Evolutionary conservation across 2,797 vertebrate genomes (phyloP).

Genomic region (Chelidonichthys spinosus): DNA sequence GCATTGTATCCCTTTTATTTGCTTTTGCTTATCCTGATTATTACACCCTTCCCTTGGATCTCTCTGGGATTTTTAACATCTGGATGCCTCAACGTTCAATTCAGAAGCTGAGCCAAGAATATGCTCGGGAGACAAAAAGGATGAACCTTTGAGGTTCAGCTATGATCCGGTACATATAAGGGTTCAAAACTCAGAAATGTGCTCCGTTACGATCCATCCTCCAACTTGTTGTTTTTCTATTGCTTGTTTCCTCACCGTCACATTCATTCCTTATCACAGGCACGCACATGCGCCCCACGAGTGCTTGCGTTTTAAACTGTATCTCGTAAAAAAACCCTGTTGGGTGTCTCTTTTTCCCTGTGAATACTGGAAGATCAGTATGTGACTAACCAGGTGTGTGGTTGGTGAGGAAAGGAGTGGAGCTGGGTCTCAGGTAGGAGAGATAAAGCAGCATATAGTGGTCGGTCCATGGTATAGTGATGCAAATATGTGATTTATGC

Average conservation of each 20-base stretch:
- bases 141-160: conserved; percentile 48
- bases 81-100: conserved; percentile 51
- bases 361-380: conserved; percentile 47
- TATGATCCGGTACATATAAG: conserved; percentile 55
- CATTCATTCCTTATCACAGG: conserved; percentile 59
- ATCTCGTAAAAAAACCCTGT: conserved; percentile 23
- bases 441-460: conserved; percentile 62
- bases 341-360: conserved; percentile 46
- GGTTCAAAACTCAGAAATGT: conserved; percentile 40
- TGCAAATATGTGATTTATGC: conserved; percentile 53
- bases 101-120: conserved; percentile 57
- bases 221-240: conserved; percentile 54
- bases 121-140: conserved; percentile 53
- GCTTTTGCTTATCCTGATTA: conserved; percentile 44
- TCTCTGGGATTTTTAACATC: conserved; percentile 54
- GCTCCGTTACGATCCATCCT: conserved; percentile 37
- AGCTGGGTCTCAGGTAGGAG: conserved; percentile 40
- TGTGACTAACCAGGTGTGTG: conserved; percentile 57
- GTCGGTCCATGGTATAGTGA: conserved; percentile 41
- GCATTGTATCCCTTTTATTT: conserved; percentile 34
- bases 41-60: conserved; percentile 42
- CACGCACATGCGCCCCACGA: conserved; percentile 47
- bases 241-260: conserved; percentile 50
- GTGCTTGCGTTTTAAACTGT: conserved; percentile 44
- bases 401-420: conserved; percentile 37